phyloP scores from a whole-genome alignment of 2,797 vertebrate genomes.

The Pipistrellus pipistrellus region DNA sequence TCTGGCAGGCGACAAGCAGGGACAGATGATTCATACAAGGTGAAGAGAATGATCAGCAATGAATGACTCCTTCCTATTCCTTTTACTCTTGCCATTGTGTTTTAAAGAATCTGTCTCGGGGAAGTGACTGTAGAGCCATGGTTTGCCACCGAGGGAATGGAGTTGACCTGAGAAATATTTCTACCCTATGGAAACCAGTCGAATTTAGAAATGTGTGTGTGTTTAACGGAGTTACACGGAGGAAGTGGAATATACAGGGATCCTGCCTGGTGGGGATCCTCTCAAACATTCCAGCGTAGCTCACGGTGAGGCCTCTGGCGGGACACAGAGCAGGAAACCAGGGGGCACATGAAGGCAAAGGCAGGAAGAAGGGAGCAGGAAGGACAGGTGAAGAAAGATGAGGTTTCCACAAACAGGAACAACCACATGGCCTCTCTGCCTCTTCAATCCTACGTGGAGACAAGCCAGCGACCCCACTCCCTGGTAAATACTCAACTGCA shows the following conservation, averaged over 20 bases:
- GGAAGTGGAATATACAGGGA: neutral
- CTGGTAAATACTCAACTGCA: neutral
- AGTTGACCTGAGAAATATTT: neutral
- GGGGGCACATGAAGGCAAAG: neutral
- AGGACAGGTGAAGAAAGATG: conserved; percentile 73
- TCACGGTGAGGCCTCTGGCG: neutral
- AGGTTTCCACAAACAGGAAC: conserved; percentile 79
- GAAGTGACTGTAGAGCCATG: neutral
- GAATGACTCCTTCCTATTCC: conserved; percentile 9
- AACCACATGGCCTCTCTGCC: neutral
- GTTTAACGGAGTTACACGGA: neutral
- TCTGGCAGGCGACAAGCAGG: neutral
- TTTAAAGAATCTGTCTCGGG: conserved; percentile 12
- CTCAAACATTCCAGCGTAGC: neutral
- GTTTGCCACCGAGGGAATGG: conserved; percentile 1
- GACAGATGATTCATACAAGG: conserved; percentile 35
- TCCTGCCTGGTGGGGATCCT: neutral
- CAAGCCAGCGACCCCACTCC: neutral
- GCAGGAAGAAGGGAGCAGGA: conserved; percentile 76
- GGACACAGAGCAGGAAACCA: conserved; percentile 68
- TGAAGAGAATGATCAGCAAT: neutral
- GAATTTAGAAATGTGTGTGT: neutral
- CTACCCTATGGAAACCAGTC: neutral
- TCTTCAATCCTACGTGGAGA: conserved; percentile 57
- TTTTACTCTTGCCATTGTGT: neutral